Base-by-base conservation (phyloP, 2,888 invertebrate genomes). In the Caradrina clavipalpis region DNA sequence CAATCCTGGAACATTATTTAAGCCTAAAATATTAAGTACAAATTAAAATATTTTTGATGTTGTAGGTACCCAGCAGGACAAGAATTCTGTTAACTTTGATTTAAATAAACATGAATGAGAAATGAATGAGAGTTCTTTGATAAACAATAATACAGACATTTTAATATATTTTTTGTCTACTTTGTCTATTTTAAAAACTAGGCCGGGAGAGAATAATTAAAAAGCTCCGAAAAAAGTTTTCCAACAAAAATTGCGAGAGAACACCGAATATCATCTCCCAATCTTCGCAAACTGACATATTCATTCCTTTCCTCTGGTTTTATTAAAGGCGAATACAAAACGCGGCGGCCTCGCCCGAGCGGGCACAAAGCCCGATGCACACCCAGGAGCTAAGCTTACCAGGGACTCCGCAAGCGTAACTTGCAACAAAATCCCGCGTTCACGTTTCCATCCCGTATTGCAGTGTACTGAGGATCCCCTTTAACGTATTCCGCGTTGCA, bases 371-470 rank as follows among this genome's bases (percentile, higher is more conserved):
- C 91, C 86, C 82, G 80, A 78, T 84, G 88, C 89, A 89, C 87
- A 85, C 86, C 80, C 78, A 82, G 83, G 73, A 85, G 84, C 89
- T 92, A 91, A 93, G 90, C 92, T 89, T 87, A 86, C 87, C 86
- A 86, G 87, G 85, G 84, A 88, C 88, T 90, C 90, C 78, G 86
- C 86, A 87, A 91, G 87, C 91, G 90, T 89, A 92, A 90, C 92
- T 91, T 87, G 89, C 88, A 89, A 90, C 91, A 87, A 93, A 93
- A 95, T 93, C 91, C 93, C 83, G 85, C 92, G 89, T 92, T 92
- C 88, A 89, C 89, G 89, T 91, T 91, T 88, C 90, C 88, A 90
- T 91, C 89, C 88, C 88, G 87, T 90, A 92, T 89, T 92, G 92
- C 89, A 91, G 83, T 85, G 87, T 89, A 88, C 85, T 82, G 85